phyloP scores from a whole-genome alignment of 2,113 vertebrate species.

The Pantherophis guttatus region DNA sequence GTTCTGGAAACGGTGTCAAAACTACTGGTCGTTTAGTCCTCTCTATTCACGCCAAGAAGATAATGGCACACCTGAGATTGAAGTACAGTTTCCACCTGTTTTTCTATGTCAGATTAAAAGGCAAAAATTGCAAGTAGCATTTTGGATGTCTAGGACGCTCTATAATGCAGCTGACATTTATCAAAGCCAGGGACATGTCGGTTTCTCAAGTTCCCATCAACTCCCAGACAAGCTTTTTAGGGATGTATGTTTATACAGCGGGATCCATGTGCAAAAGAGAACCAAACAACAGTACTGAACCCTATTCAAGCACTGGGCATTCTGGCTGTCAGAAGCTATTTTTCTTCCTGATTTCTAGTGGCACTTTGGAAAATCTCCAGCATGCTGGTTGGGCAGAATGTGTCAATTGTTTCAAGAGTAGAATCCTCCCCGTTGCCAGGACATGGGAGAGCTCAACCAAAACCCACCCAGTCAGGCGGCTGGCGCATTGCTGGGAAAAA shows the following conservation, averaged over 20 bases:
- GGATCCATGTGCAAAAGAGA: neutral
- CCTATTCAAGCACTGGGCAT: neutral
- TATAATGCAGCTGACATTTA: neutral
- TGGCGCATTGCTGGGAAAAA: neutral
- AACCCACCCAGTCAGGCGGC: neutral
- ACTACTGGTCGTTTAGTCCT: neutral
- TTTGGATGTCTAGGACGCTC: neutral
- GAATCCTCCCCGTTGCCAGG: neutral
- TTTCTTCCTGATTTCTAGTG: conserved; percentile 12
- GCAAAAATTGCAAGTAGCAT: neutral
- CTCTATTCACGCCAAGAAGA: neutral
- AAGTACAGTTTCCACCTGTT: neutral
- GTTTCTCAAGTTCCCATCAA: neutral
- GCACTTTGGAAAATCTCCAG: conserved; percentile 20
- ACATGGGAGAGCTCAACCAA: neutral
- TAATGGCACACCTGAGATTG: neutral
- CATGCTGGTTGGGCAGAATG: neutral
- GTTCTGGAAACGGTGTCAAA: neutral
- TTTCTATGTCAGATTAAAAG: neutral
- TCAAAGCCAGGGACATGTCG: neutral
- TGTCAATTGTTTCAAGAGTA: neutral
- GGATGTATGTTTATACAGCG: neutral
- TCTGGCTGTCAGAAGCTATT: neutral
- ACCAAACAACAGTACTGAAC: neutral
- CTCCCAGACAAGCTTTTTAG: neutral